Evolutionary conservation across 2,888 invertebrate species (phyloP).

Genomic region (Deilephila elpenor): DNA sequence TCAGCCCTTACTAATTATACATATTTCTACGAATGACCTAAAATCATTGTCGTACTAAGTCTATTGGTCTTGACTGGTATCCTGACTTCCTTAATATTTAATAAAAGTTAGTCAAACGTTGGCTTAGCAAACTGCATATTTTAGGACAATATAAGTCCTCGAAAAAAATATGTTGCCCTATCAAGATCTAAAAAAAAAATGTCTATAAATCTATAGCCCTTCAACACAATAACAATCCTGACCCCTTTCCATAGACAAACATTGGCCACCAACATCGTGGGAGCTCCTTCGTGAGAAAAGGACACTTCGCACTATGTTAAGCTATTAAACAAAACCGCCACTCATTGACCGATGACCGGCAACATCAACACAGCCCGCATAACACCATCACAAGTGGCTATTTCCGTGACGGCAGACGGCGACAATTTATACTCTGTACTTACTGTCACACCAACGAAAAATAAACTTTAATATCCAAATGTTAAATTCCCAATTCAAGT

Average conservation of each 20-base stretch:
- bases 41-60: too few relatives aligned
- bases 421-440: slow-evolving; percentile 67
- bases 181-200: too few relatives aligned
- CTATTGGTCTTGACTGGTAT: too few relatives aligned
- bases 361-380: slow-evolving; percentile 59
- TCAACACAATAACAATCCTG: background rate
- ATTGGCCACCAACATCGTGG: background rate
- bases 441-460: slow-evolving; percentile 34
- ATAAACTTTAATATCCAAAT: slow-evolving; percentile 12
- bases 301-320: slow-evolving; percentile 15
- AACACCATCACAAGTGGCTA: slow-evolving; percentile 61
- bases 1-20: too few relatives aligned
- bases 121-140: too few relatives aligned
- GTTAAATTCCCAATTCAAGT: slow-evolving; percentile 37
- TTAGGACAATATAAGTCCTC: too few relatives aligned
- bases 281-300: slow-evolving; percentile 9
- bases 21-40: too few relatives aligned
- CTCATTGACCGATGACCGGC: slow-evolving; percentile 26
- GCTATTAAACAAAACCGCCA: slow-evolving; percentile 22
- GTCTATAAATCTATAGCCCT: background rate
- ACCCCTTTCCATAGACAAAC: background rate
- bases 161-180: too few relatives aligned
- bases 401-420: slow-evolving; percentile 66
- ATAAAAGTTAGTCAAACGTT: too few relatives aligned
- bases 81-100: too few relatives aligned